Evolutionary conservation across 2,797 vertebrate species (phyloP).

Genomic region (Microchirus variegatus): DNA sequence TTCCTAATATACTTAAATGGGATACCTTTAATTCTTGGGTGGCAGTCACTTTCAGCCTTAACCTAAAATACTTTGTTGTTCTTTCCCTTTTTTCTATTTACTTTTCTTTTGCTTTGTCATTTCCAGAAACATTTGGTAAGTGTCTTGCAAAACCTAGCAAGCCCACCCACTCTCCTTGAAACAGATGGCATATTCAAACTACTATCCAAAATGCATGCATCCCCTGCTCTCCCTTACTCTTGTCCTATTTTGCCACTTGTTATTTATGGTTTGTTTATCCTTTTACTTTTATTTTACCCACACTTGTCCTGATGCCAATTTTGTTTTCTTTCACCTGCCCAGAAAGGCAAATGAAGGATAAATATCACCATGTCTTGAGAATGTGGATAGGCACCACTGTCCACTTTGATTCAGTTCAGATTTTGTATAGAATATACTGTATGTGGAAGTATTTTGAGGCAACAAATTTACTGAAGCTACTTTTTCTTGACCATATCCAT

Average conservation of each 20-base stretch:
- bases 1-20: conserved; percentile 12
- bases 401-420: conserved; percentile 26
- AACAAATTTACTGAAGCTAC: conserved; percentile 9
- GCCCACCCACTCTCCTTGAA: conserved; percentile 81
- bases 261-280: conserved; percentile 34
- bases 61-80: conserved; percentile 79
- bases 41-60: conserved; percentile 34
- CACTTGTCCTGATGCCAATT: conserved; percentile 72
- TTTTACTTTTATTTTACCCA: conserved; percentile 21
- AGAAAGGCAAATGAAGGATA: conserved; percentile 43
- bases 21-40: conserved; percentile 32
- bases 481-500: conserved; percentile 19
- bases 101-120: conserved; percentile 83
- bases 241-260: conserved; percentile 33
- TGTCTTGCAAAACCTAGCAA: conserved; percentile 81
- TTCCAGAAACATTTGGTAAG: conserved; percentile 99
- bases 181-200: conserved; percentile 90
- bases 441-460: conserved; percentile 5
- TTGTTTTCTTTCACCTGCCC: conserved; percentile 15
- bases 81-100: conserved; percentile 79
- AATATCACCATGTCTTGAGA: conserved; percentile 1
- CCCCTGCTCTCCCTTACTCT: conserved; percentile 58
- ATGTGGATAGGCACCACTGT: conserved; percentile 6
- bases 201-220: conserved; percentile 89
- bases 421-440: conserved; percentile 10